Evolutionary conservation across 2,888 invertebrate species (phyloP), one percentile per base, ranked within the genome.

Genomic region (Linnaemya tessellans): DNA sequence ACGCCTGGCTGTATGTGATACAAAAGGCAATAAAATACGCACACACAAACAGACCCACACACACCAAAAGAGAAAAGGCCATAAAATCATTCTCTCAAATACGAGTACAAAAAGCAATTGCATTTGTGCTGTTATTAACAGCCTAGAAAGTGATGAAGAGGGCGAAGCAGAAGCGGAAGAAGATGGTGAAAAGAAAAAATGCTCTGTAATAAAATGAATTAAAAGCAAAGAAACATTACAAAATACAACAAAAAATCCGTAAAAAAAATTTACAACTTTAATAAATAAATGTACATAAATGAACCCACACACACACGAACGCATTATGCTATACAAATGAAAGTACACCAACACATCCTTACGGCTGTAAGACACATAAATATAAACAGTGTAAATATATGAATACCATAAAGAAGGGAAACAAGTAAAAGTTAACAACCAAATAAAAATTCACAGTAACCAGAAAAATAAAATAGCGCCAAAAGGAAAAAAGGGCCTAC

Each of bases 241-340:
- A 25, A 56, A 51, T 0, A 77, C 10, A 64, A 46, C 46, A 79
- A 68, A n/a, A 56, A 46, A n/a, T 18, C 13, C 10, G 15, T 22
- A 25, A 18, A 41, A 43, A 64, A 43, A 62, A 46, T 35, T 62
- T 64, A 73, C 56, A 64, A 64, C 13, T 8, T 51, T 18, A 43
- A 64, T 71, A 70, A 71, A 79, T 71, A 46, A 71, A 13, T 58
- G 58, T 30, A 58, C 11, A 65, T 18, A 54, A 30, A n/a, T n/a
- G n/a, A n/a, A n/a, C n/a, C n/a, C 11, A 49, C 35, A 56, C n/a
- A 54, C 54, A 38, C 65, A 22, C 22, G 46, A 1, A 62, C 15
- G 18, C 22, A 30, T 15, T 10, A 1, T 9, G 20, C 11, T 20
- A 58, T 25, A 10, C 3, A 4, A 41, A 41, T 41, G 11, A 13